Evolutionary conservation across 2,888 invertebrate species (phyloP).

Genomic region (Andrena flavipes): DNA sequence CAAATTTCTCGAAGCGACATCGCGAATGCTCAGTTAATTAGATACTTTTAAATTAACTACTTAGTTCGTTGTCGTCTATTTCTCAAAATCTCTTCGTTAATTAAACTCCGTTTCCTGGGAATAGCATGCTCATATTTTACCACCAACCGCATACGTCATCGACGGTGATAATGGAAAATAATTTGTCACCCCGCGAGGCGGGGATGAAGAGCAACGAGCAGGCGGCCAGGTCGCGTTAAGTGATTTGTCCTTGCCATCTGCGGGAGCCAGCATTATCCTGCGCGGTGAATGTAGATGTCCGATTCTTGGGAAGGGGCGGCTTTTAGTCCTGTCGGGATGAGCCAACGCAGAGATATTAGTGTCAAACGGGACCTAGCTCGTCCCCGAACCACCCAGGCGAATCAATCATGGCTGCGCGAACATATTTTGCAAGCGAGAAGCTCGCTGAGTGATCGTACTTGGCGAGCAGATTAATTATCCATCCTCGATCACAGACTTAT

Average conservation of each 20-base stretch:
- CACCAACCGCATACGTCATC: conserved; percentile 53
- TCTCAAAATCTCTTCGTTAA: conserved; percentile 38
- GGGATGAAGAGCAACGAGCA: conserved; percentile 29
- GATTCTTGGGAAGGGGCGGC: conserved; percentile 43
- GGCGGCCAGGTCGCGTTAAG: conserved; percentile 74
- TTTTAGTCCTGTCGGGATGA: conserved; percentile 53
- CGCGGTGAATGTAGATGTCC: conserved; percentile 67
- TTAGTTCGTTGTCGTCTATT: no score
- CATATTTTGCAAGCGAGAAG: not conserved
- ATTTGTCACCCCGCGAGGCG: conserved; percentile 76
- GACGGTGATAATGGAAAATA: conserved; percentile 74
- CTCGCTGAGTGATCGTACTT: not conserved
- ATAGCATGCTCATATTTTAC: conserved; percentile 65
- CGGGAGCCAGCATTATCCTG: conserved; percentile 68
- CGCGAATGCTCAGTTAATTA: not conserved
- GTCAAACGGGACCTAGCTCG: conserved; percentile 41
- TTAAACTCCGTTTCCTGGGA: conserved; percentile 35
- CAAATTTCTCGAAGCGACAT: not conserved
- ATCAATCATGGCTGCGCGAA: conserved; percentile 61
- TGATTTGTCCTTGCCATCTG: conserved; percentile 81
- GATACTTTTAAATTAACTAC: conserved; percentile 9
- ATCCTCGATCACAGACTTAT: not conserved
- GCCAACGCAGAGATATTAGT: conserved; percentile 53
- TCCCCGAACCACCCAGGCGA: conserved; percentile 18
- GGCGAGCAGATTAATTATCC: not conserved